Conservation (phyloP, 2,888 invertebrate genomes). For the Lochmaea capreae region DNA sequence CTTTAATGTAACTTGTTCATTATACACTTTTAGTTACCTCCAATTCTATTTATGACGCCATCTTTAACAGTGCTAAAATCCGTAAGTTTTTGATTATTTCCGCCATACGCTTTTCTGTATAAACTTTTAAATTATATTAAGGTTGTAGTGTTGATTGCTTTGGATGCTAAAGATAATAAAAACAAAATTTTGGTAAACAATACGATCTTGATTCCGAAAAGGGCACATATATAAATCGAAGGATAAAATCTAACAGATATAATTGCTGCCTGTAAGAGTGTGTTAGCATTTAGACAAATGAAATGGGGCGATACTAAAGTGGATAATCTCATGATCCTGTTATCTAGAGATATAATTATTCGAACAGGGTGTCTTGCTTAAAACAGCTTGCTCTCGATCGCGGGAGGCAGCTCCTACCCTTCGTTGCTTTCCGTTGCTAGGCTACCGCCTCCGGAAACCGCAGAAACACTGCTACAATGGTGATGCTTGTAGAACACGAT, state of each 20-base stretch:
- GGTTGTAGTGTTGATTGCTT: too few relatives aligned
- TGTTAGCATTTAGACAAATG: constrained; percentile 62
- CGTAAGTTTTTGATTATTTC: too few relatives aligned
- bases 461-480: constrained; percentile 67
- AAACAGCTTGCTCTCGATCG: constrained; percentile 66
- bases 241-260: constrained; percentile 50
- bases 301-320: constrained; percentile 65
- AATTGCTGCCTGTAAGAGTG: constrained; percentile 57
- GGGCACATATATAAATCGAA: constrained; percentile 20
- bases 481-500: constrained; percentile 66
- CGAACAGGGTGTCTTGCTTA: constrained; percentile 67
- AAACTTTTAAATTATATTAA: too few relatives aligned
- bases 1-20: too few relatives aligned
- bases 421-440: constrained; percentile 60
- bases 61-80: too few relatives aligned
- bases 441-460: constrained; percentile 64
- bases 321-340: constrained; percentile 67
- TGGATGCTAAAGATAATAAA: not conserved
- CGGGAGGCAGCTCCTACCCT: constrained; percentile 56
- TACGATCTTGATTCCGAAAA: constrained; percentile 10
- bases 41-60: too few relatives aligned
- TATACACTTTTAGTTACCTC: too few relatives aligned
- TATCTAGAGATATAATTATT: constrained; percentile 67
- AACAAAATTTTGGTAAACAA: constrained; percentile 9
- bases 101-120: too few relatives aligned